A percentile compares a stretch with the other conserved stretches of the same genome.
phyloP scores from a whole-genome alignment of 2,888 invertebrate genomes.

The Seira sanloemensis region DNA sequence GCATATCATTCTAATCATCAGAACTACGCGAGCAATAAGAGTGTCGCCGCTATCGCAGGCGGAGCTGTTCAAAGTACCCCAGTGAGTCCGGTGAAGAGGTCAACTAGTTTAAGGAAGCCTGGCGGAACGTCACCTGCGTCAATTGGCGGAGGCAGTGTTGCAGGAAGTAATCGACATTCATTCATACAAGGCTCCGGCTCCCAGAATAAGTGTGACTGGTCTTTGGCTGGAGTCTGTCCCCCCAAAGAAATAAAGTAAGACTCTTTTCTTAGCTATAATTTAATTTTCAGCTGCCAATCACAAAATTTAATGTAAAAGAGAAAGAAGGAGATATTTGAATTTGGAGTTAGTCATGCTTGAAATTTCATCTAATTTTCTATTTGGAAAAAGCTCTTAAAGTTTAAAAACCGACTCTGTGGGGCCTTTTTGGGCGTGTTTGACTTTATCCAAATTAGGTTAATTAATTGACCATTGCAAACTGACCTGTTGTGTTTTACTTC shows the following conservation, averaged over 20 bases:
- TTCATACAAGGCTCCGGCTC: conserved; percentile 43
- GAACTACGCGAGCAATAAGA: conserved; percentile 9
- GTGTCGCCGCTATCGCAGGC: conserved; percentile 9
- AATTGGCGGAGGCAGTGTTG: conserved; percentile 29
- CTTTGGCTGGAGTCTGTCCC: conserved; percentile 71
- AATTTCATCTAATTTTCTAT: no score
- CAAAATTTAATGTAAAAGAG: no score
- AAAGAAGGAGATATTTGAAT: no score
- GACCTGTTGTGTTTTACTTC: no score
- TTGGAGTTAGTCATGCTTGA: no score
- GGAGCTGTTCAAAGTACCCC: conserved; percentile 50
- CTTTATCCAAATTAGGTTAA: no score
- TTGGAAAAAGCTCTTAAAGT: no score
- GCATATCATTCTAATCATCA: conserved; percentile 38
- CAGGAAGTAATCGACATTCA: conserved; percentile 42
- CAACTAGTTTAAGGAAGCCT: conserved; percentile 62
- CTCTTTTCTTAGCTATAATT: no score
- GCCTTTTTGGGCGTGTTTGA: no score
- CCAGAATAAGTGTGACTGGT: conserved; percentile 70
- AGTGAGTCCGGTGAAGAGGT: conserved; percentile 62
- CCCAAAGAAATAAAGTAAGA: conserved; percentile 62
- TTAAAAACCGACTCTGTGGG: no score
- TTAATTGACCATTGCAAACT: no score
- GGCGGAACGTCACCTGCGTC: conserved; percentile 26
- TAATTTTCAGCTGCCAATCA: no score